Percentiles rank a stretch among this genome's conserved stretches.
Evolutionary conservation across 2,888 invertebrate genomes (phyloP).

Genomic region (Rhimphoctona megacephalus): DNA sequence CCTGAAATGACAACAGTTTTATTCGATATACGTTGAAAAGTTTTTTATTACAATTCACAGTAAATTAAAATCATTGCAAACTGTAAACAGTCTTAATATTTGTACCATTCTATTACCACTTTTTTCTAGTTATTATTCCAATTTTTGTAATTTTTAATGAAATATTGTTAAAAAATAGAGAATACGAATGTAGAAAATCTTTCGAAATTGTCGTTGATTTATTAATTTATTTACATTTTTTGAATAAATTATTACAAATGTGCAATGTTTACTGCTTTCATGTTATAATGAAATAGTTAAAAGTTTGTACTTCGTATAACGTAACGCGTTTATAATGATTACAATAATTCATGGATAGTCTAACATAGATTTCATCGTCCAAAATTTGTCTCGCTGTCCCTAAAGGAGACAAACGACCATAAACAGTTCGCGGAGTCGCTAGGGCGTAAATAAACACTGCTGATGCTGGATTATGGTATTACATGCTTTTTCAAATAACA

Average conservation of each 20-base stretch:
- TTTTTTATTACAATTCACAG: not conserved
- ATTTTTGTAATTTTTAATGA: not conserved
- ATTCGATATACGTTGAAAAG: not conserved
- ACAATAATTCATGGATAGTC: constrained; percentile 62
- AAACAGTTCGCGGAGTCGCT: constrained; percentile 73
- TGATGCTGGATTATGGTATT: constrained; percentile 54
- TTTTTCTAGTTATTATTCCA: not conserved
- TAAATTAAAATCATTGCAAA: not conserved
- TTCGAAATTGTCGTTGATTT: not conserved
- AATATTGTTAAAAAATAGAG: not conserved
- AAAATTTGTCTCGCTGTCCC: constrained; percentile 73
- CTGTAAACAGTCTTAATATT: not conserved
- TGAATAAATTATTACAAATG: not conserved
- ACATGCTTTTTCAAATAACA: constrained; percentile 57
- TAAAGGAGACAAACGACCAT: constrained; percentile 69
- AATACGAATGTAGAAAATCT: not conserved
- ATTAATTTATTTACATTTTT: not conserved
- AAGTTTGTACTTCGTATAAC: not conserved
- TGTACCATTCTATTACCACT: not conserved
- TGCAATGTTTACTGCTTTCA: not conserved
- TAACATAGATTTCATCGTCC: constrained; percentile 73
- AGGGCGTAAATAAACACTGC: constrained; percentile 53
- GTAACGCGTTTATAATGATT: constrained; percentile 64
- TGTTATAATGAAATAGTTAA: not conserved
- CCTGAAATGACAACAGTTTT: not conserved